Conservation (phyloP, 2,888 invertebrate species). For the Tholera decimalis region DNA sequence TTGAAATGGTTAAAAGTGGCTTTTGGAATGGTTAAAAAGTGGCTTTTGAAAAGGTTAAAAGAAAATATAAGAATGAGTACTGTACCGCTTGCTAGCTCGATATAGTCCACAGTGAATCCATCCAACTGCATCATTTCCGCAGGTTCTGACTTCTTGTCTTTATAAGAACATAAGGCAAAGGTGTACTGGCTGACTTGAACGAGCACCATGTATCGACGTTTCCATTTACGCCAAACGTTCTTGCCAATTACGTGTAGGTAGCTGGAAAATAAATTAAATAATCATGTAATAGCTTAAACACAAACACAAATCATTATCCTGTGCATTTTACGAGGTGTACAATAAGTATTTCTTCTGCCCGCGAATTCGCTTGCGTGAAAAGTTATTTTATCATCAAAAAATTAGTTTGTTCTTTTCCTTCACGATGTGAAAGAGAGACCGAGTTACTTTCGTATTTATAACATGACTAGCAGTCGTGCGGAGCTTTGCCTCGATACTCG, state of each 20-base stretch:
- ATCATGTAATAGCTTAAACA: not conserved
- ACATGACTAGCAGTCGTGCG: too few species aligned
- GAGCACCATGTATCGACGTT: constrained; percentile 99
- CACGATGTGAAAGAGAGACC: too few species aligned
- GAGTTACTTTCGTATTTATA: too few species aligned
- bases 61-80: constrained; percentile 56
- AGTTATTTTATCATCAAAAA: too few species aligned
- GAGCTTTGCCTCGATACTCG: too few species aligned
- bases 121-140: constrained; percentile 99
- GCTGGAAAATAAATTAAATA: constrained; percentile 80
- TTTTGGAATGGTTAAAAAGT: not conserved
- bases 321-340: too few species aligned
- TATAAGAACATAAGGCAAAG: constrained; percentile 99
- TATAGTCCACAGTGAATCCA: constrained; percentile 99
- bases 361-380: too few species aligned
- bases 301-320: too few species aligned
- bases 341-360: too few species aligned
- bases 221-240: constrained; percentile 99
- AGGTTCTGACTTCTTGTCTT: constrained; percentile 99
- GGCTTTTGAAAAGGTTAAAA: not conserved
- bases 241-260: constrained; percentile 98
- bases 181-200: constrained; percentile 99
- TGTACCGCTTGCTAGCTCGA: constrained; percentile 98
- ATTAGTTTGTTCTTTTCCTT: too few species aligned
- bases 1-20: not conserved